Conservation (phyloP, 2,888 invertebrate species). For the Philopedon plagiatum region DNA sequence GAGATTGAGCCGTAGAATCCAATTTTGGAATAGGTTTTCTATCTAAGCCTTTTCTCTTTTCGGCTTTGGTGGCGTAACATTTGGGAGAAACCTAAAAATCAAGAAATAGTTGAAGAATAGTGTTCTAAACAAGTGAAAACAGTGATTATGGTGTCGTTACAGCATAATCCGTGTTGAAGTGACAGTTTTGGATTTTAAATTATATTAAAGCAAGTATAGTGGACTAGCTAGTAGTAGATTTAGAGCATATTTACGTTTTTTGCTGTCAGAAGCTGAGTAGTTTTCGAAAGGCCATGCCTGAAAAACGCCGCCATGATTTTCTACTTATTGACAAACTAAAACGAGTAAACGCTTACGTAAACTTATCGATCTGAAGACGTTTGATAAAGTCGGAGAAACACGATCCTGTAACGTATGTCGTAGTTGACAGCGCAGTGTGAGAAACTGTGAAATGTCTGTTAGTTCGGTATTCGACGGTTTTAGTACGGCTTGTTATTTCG, state of each 20-base stretch:
- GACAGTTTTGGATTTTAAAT: slow-evolving; percentile 4
- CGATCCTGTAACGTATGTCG: slow-evolving; percentile 58
- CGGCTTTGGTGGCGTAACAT: slow-evolving; percentile 66
- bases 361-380: slow-evolving; percentile 46
- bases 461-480: slow-evolving; percentile 68
- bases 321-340: slow-evolving; percentile 58
- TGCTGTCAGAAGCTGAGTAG: slow-evolving; percentile 62
- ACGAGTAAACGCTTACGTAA: slow-evolving; percentile 56
- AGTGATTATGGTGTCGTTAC: slow-evolving; percentile 32
- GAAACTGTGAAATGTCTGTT: slow-evolving; percentile 63
- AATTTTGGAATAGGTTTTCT: slow-evolving; percentile 68
- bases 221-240: slow-evolving; percentile 31
- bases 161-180: neutral
- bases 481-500: slow-evolving; percentile 83
- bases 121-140: slow-evolving; percentile 55
- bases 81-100: slow-evolving; percentile 60
- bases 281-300: slow-evolving; percentile 71
- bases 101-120: slow-evolving; percentile 27
- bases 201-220: neutral
- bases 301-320: slow-evolving; percentile 75
- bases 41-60: slow-evolving; percentile 67
- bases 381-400: slow-evolving; percentile 43
- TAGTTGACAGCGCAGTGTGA: slow-evolving; percentile 55
- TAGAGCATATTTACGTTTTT: slow-evolving; percentile 68
- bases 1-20: slow-evolving; percentile 74